These are phyloP conservation scores for Pristionchus pacificus DNA, from an alignment of 1,140 invertebrate species.

Conservation along the genomic window DNA sequence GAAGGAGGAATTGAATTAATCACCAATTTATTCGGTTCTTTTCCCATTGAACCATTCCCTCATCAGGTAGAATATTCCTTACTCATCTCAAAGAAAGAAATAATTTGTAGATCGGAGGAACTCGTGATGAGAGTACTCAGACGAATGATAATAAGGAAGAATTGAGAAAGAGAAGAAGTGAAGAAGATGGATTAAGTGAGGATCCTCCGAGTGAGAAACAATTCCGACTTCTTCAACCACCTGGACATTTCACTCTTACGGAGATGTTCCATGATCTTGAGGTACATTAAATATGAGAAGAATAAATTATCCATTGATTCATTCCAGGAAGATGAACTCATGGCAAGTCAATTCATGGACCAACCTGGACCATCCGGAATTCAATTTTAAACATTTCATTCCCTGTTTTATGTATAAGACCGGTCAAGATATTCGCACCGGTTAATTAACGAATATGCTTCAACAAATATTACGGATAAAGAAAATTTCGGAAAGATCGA, in stretches of 20 bases:
- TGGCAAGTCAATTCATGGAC: too few species aligned
- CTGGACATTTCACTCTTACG: constrained; percentile 46
- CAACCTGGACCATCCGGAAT: too few species aligned
- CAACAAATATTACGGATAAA: too few species aligned
- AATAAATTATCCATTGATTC: too few species aligned
- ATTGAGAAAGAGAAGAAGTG: constrained; percentile 21
- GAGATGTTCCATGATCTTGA: constrained; percentile 51
- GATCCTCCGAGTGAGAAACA: constrained; percentile 15
- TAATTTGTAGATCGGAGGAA: constrained; percentile 12
- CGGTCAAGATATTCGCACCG: too few species aligned
- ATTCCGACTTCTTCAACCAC: constrained; percentile 43
- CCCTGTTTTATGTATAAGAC: too few species aligned
- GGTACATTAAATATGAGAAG: too few species aligned
- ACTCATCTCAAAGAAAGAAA: constrained; percentile 2
- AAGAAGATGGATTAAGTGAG: constrained; percentile 31
- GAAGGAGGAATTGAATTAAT: constrained; percentile 47
- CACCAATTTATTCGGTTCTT: constrained; percentile 52
- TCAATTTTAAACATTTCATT: too few species aligned
- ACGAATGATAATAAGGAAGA: constrained; percentile 31
- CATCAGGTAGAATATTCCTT: constrained; percentile 26
- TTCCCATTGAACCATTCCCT: constrained; percentile 54
- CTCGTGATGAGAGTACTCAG: constrained; percentile 22
- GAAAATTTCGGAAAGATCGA: too few species aligned
- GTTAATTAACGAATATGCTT: too few species aligned
- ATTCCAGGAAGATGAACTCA: too few species aligned